Percentiles rank a stretch among this genome's conserved stretches.
Evolutionary conservation across 2,797 vertebrate genomes (phyloP).

Genomic region (Sarcophilus harrisii): DNA sequence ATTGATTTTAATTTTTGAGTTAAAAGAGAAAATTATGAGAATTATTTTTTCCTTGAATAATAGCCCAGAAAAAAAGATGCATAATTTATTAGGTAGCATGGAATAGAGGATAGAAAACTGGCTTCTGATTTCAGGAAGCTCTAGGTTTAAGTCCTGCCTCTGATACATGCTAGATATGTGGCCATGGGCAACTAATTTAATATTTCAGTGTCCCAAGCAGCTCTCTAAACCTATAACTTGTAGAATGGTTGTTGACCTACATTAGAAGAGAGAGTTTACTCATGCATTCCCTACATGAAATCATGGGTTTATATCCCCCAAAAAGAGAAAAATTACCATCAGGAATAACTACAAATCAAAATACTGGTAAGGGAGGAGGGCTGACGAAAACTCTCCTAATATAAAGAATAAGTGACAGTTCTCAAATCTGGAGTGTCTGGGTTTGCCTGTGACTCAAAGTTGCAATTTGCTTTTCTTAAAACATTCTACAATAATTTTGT

Average conservation of each 20-base stretch:
- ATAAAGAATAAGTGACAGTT: not conserved
- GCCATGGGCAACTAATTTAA: not conserved
- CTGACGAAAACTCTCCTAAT: not conserved
- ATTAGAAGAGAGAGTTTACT: not conserved
- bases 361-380: not conserved
- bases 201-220: not conserved
- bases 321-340: not conserved
- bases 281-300: not conserved
- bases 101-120: not conserved
- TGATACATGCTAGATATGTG: not conserved
- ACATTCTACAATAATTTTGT: not conserved
- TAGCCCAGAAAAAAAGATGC: not conserved
- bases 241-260: not conserved
- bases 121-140: not conserved
- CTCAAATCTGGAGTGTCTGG: not conserved
- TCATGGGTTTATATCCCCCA: not conserved
- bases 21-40: not conserved
- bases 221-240: not conserved
- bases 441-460: not conserved
- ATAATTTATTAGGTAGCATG: not conserved
- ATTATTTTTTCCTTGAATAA: not conserved
- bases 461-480: not conserved
- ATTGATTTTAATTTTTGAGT: not conserved
- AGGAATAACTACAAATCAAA: not conserved
- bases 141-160: not conserved